Evolutionary conservation across 1,140 invertebrate genomes (phyloP).

Genomic region (Lutraria rhynchaena): DNA sequence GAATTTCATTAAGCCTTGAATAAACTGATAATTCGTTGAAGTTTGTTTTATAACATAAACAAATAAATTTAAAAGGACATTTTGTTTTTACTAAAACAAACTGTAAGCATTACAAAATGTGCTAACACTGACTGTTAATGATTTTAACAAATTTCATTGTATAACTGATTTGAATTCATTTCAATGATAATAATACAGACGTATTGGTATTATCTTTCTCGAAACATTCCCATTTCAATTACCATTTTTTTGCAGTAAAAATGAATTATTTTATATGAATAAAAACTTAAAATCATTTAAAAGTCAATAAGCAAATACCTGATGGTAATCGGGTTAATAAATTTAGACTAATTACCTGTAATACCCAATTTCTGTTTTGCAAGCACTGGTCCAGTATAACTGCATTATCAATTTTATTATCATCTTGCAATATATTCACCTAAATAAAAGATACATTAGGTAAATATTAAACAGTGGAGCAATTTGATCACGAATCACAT

Average conservation of each 20-base stretch:
- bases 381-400: constrained; percentile 78
- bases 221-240: background rate
- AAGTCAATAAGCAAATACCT: background rate
- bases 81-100: no score
- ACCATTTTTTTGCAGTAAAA: background rate
- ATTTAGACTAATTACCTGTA: constrained; percentile 70
- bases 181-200: background rate
- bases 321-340: background rate
- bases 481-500: no score
- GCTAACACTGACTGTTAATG: no score
- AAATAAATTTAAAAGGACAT: no score
- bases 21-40: no score
- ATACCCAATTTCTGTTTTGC: constrained; percentile 79
- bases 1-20: no score
- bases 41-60: no score
- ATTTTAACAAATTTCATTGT: no score
- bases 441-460: no score
- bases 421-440: constrained; percentile 76
- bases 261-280: background rate
- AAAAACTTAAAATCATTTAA: background rate
- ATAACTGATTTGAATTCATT: background rate
- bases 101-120: no score
- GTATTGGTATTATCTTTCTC: background rate
- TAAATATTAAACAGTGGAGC: no score
- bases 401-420: constrained; percentile 68